phyloP scores from a whole-genome alignment of 2,797 vertebrate genomes.

The Salmo trutta region DNA sequence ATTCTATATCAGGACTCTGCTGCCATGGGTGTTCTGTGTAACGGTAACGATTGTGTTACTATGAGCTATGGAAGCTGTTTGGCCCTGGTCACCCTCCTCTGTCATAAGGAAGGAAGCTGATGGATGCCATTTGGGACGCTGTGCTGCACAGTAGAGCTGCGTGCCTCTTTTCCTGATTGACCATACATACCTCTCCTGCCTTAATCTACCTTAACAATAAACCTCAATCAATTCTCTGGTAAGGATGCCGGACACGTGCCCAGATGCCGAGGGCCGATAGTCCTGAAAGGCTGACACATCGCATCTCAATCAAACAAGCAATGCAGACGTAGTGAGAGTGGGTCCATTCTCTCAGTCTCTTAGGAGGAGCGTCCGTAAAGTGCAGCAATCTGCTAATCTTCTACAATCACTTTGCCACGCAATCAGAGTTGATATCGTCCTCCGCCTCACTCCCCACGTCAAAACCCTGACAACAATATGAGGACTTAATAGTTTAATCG shows the following conservation, averaged over 20 bases:
- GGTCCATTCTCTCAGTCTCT: slow-evolving; percentile 40
- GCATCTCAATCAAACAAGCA: slow-evolving; percentile 67
- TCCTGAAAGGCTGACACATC: slow-evolving; percentile 55
- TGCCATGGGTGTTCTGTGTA: slow-evolving; percentile 14
- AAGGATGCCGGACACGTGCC: slow-evolving; percentile 61
- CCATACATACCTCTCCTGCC: slow-evolving; percentile 45
- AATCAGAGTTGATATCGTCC: slow-evolving; percentile 59
- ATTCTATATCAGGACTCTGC: slow-evolving; percentile 28
- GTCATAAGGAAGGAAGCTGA: slow-evolving; percentile 60
- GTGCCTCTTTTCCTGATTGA: slow-evolving; percentile 54
- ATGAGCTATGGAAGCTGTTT: slow-evolving; percentile 33
- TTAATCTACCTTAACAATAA: slow-evolving; percentile 70
- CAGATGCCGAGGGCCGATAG: slow-evolving; percentile 68
- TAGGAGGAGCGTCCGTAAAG: slow-evolving; percentile 58
- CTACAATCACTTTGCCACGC: slow-evolving; percentile 53
- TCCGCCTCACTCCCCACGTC: slow-evolving; percentile 54
- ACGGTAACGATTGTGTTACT: slow-evolving; percentile 40
- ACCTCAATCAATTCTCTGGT: slow-evolving; percentile 66
- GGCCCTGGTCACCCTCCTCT: slow-evolving; percentile 44
- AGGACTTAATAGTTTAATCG: slow-evolving; percentile 70
- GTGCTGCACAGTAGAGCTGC: slow-evolving; percentile 28
- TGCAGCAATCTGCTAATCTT: slow-evolving; percentile 61
- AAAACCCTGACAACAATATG: slow-evolving; percentile 60
- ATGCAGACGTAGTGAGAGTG: slow-evolving; percentile 1
- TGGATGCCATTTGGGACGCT: background rate